A percentile compares a stretch with the other conserved stretches of the same genome.
Conservation (phyloP, 2,113 vertebrate species). For the Nerophis ophidion region DNA sequence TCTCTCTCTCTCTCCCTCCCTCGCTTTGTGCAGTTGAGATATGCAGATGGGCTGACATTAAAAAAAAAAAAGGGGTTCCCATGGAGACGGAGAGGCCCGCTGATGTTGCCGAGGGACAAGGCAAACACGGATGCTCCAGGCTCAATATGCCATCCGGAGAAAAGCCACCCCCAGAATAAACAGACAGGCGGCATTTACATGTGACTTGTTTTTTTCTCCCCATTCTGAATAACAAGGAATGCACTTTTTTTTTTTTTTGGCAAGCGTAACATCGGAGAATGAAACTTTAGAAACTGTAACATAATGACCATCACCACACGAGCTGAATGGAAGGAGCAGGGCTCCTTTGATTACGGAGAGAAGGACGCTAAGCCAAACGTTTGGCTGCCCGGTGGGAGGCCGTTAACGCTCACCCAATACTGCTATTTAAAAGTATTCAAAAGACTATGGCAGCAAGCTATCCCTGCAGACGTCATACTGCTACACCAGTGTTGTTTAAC, state of each 20-base stretch:
- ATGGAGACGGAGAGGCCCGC: constrained; percentile 69
- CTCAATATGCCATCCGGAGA: constrained; percentile 42
- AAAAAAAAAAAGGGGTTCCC: constrained; percentile 67
- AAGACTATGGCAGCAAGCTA: constrained; percentile 25
- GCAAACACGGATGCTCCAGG: constrained; percentile 52
- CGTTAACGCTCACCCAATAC: constrained; percentile 23
- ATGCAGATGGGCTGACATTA: constrained; percentile 74
- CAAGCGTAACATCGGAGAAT: constrained; percentile 26
- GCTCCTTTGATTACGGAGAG: constrained; percentile 28
- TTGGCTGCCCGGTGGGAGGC: constrained; percentile 21
- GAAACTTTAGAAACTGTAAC: constrained; percentile 26
- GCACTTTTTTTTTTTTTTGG: constrained; percentile 30
- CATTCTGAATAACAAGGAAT: constrained; percentile 33
- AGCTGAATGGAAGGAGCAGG: not conserved
- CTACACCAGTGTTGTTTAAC: too few relatives aligned
- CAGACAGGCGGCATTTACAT: constrained; percentile 56
- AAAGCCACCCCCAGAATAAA: constrained; percentile 53
- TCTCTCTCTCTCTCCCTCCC: constrained; percentile 39
- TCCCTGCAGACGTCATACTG: constrained; percentile 42
- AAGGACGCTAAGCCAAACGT: constrained; percentile 26
- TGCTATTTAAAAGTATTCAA: constrained; percentile 33
- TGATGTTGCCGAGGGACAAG: constrained; percentile 60
- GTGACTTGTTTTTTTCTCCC: constrained; percentile 47
- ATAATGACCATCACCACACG: constrained; percentile 6
- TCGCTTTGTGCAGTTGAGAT: constrained; percentile 67